Percentiles rank a stretch among this genome's conserved stretches.
Conservation (phyloP, 37 sponge, comb jelly and placozoan species). For the Petrosia ficiformis region DNA sequence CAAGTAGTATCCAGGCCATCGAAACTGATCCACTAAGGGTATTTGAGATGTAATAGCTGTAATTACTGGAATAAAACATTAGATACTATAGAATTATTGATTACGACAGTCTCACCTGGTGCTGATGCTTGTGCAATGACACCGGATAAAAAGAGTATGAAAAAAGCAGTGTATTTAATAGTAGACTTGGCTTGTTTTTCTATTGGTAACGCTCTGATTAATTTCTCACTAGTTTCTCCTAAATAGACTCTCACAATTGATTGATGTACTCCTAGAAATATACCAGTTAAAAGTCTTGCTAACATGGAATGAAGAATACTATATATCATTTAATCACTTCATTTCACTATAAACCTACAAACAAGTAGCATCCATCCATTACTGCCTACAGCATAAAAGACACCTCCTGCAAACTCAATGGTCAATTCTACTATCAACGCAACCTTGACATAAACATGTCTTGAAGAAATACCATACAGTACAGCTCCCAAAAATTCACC, state of each 20-base stretch:
- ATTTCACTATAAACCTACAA: background rate
- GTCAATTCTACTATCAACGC: constrained; percentile 4
- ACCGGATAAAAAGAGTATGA: constrained; percentile 18
- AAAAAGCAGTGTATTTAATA: constrained; percentile 36
- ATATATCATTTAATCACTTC: background rate
- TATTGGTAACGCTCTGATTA: background rate
- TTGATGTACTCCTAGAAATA: constrained; percentile 10
- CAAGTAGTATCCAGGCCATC: constrained; percentile 51
- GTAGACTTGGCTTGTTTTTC: constrained; percentile 33
- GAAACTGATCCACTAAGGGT: constrained; percentile 37
- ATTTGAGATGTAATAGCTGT: constrained; percentile 42
- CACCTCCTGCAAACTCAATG: background rate
- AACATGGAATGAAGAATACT: background rate
- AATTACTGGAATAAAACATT: no score
- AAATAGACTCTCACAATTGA: constrained; percentile 20
- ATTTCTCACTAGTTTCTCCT: constrained; percentile 41
- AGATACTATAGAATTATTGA: no score
- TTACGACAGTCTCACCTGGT: constrained; percentile 17
- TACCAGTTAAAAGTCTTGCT: constrained; percentile 27
- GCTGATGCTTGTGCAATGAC: constrained; percentile 4
- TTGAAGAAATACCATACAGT: background rate
- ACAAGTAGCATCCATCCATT: constrained; percentile 50
- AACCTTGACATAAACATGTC: constrained; percentile 3
- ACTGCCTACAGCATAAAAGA: constrained; percentile 16
- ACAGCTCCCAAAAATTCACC: constrained; percentile 35